Percentiles rank a stretch among this genome's conserved stretches.
Evolutionary conservation across 2,888 invertebrate species (phyloP).

Genomic region (Helleia helle): DNA sequence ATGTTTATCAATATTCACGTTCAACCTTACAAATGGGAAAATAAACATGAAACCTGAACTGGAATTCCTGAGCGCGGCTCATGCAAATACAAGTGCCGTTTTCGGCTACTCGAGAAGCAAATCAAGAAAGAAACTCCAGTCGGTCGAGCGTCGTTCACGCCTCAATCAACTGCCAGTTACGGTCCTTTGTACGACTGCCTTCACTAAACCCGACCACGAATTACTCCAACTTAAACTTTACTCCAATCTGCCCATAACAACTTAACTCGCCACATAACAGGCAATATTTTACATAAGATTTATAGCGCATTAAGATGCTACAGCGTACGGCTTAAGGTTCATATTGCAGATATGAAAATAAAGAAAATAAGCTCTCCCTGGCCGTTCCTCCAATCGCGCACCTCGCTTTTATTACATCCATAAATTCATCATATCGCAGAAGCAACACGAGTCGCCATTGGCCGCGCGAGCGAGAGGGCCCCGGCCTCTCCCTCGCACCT

Average conservation of each 20-base stretch:
- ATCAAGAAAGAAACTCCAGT: conserved; percentile 67
- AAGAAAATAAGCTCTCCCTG: conserved; percentile 72
- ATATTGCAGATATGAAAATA: conserved; percentile 72
- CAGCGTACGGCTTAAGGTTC: conserved; percentile 52
- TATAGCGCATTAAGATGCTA: conserved; percentile 19
- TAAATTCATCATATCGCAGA: conserved; percentile 85
- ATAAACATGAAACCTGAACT: conserved; percentile 20
- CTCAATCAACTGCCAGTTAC: conserved; percentile 68
- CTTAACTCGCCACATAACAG: background rate
- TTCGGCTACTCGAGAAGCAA: conserved; percentile 66
- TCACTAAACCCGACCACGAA: conserved; percentile 26
- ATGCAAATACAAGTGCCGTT: conserved; percentile 69
- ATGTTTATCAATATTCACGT: background rate
- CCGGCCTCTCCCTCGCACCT: conserved; percentile 75
- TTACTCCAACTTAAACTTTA: conserved; percentile 10
- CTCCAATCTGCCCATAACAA: conserved; percentile 7
- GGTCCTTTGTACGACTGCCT: conserved; percentile 56
- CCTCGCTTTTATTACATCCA: conserved; percentile 85
- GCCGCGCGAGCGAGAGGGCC: conserved; percentile 66
- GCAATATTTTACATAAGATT: conserved; percentile 9
- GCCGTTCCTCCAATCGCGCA: conserved; percentile 78
- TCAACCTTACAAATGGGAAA: background rate
- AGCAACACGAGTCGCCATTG: conserved; percentile 70
- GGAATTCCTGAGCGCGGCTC: conserved; percentile 51
- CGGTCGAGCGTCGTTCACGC: conserved; percentile 63